Base-by-base conservation (phyloP, 1,140 invertebrate species). In the Zaprionus gabonicus region DNA sequence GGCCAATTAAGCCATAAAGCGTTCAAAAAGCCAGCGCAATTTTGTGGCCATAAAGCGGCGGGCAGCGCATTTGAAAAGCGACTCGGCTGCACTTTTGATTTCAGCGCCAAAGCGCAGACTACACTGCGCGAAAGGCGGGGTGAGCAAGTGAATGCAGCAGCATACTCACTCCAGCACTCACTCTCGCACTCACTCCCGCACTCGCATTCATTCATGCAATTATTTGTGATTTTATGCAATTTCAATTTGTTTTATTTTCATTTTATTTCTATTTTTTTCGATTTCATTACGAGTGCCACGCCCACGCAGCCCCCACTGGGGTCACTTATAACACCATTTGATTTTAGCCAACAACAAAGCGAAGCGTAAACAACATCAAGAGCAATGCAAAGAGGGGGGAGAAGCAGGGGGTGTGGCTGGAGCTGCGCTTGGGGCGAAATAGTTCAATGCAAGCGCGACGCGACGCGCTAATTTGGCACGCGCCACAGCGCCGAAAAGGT, bases 1-100 rank as follows among this genome's bases (percentile, higher is more conserved):
- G 65, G 70, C 84, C 85, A 90, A 90, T 90, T 90, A 90, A 91
- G 86, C 81, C 81, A 90, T 90, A 90, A 90, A 90, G 82, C 86
- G 82, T 91, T 91, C 86, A 91, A 90, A 90, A 90, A 78, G 81
- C 85, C 86, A 91, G 78, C 80, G 80, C 85, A 73, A 85, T 91
- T 91, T 90, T 91, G 82, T 79, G 86, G 71, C 79, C 86, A 90
- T 90, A 90, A 90, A 87, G 65, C 74, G 67, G 67, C 73, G 65
- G 9, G 41, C 41, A 17, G n/a, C 41, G 69, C 70, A 80, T 75
- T 76, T 86, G 59, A 81, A 74, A 78, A 74, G 62, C 64, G 51
- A 71, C 60, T 31, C 34, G 44, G 58, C 62, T 70, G 66, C 71
- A 75, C 72, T 75, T 63, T 68, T 70, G 31, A 63, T 55, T 63